Evolutionary conservation across 2,888 invertebrate species (phyloP).

Genomic region (Perithous albicinctus): DNA sequence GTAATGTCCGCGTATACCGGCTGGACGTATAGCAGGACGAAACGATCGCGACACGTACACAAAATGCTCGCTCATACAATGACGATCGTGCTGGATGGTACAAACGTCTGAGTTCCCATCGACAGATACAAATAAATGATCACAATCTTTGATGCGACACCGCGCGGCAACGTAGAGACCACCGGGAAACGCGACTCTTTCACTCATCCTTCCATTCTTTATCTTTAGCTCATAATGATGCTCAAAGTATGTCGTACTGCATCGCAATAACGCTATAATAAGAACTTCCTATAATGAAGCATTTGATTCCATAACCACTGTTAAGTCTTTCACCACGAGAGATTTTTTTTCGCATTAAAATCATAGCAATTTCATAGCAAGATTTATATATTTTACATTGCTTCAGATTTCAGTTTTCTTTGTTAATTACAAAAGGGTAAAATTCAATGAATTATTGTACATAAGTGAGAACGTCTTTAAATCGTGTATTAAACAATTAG

Average conservation of each 20-base stretch:
- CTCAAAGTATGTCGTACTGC: constrained; percentile 23
- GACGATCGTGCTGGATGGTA: constrained; percentile 23
- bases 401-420: no score
- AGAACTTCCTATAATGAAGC: neutral
- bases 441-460: no score
- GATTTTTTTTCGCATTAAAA: neutral
- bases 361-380: neutral
- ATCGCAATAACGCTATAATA: constrained; percentile 12
- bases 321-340: neutral
- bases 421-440: no score
- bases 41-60: constrained; percentile 13
- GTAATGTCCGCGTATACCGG: neutral
- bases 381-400: no score
- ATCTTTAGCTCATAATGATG: constrained; percentile 30
- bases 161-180: constrained; percentile 73
- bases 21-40: constrained; percentile 19
- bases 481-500: no score
- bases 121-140: constrained; percentile 76
- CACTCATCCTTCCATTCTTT: constrained; percentile 17
- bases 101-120: constrained; percentile 50
- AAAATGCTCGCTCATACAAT: constrained; percentile 63
- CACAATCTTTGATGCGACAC: constrained; percentile 76
- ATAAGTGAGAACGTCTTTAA: no score
- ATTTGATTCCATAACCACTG: constrained; percentile 63
- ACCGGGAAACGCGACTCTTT: constrained; percentile 73